A percentile compares a stretch with the other conserved stretches of the same genome.
Conservation (phyloP, 2,113 vertebrate species). For the Euleptes europaea region DNA sequence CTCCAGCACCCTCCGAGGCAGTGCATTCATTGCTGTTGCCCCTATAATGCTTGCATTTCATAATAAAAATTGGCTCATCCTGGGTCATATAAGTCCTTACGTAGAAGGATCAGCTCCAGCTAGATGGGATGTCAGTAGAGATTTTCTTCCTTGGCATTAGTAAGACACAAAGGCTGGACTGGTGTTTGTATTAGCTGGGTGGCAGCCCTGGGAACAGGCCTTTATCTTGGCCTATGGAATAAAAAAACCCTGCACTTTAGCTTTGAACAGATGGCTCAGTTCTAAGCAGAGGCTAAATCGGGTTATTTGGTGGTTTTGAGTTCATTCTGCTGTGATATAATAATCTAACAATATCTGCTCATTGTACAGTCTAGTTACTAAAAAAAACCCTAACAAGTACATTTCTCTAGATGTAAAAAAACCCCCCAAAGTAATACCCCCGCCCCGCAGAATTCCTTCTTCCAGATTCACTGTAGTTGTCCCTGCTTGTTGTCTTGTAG, state of each 20-base stretch:
- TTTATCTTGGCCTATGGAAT: constrained; percentile 36
- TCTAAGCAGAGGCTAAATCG: constrained; percentile 28
- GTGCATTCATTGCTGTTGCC: background rate
- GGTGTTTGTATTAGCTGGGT: constrained; percentile 13
- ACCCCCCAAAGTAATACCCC: background rate
- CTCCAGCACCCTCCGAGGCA: too few species aligned
- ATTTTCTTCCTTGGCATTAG: background rate
- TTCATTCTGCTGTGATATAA: constrained; percentile 39
- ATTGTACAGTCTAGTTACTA: constrained; percentile 39
- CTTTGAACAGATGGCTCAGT: constrained; percentile 45
- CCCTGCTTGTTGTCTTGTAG: background rate
- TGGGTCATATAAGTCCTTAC: accelerated
- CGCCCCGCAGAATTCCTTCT: background rate
- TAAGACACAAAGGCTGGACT: background rate
- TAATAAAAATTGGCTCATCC: accelerated
- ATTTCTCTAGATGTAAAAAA: background rate
- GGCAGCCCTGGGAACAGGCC: constrained; percentile 40
- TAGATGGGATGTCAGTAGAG: background rate
- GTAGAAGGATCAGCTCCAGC: accelerated
- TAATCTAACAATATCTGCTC: constrained; percentile 35
- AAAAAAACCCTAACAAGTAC: constrained; percentile 20
- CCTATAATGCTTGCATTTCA: constrained; percentile 24
- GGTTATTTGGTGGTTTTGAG: constrained; percentile 32
- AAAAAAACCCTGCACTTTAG: background rate
- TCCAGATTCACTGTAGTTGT: background rate